phyloP scores from a whole-genome alignment of 2,888 invertebrate species.

The Agrenia bidenticulata region DNA sequence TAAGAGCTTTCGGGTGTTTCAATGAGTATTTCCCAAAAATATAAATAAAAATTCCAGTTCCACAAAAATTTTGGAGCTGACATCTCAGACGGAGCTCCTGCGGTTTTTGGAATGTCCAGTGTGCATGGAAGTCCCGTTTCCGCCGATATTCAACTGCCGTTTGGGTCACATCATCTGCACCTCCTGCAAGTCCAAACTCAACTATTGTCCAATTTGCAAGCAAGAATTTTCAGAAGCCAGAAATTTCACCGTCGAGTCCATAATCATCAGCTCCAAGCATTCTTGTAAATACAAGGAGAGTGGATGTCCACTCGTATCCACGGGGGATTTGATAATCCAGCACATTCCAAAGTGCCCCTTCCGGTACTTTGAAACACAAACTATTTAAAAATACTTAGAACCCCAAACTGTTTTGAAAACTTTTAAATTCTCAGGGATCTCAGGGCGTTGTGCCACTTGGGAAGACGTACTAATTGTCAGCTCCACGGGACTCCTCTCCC shows the following conservation, averaged over 20 bases:
- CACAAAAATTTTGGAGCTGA: slow-evolving; percentile 15
- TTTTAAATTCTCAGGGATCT: slow-evolving; percentile 4
- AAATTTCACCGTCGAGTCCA: slow-evolving; percentile 27
- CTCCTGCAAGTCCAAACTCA: slow-evolving; percentile 24
- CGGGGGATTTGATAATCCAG: slow-evolving; percentile 18
- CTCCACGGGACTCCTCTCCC: slow-evolving; percentile 1
- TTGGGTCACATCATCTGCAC: slow-evolving; percentile 32
- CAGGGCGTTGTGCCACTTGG: slow-evolving; percentile 14
- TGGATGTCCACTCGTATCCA: slow-evolving; percentile 17
- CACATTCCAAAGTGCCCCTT: slow-evolving; percentile 21
- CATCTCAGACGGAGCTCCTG: slow-evolving; percentile 7
- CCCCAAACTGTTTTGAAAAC: too few relatives aligned
- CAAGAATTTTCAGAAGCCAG: slow-evolving; percentile 19
- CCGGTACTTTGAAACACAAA: slow-evolving; percentile 13
- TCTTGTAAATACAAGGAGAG: slow-evolving; percentile 20
- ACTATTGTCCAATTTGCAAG: slow-evolving; percentile 23
- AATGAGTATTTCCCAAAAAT: too few relatives aligned
- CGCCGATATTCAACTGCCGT: slow-evolving; percentile 28
- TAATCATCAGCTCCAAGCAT: slow-evolving; percentile 24
- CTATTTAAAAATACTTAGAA: not conserved
- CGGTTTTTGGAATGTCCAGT: slow-evolving; percentile 30
- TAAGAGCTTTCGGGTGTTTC: too few relatives aligned
- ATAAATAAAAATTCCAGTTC: too few relatives aligned
- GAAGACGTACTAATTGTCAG: slow-evolving; percentile 7
- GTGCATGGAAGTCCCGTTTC: slow-evolving; percentile 28